These are phyloP conservation scores for Laothoe populi DNA, from an alignment of 2,888 invertebrate species.

Conservation along the genomic window DNA sequence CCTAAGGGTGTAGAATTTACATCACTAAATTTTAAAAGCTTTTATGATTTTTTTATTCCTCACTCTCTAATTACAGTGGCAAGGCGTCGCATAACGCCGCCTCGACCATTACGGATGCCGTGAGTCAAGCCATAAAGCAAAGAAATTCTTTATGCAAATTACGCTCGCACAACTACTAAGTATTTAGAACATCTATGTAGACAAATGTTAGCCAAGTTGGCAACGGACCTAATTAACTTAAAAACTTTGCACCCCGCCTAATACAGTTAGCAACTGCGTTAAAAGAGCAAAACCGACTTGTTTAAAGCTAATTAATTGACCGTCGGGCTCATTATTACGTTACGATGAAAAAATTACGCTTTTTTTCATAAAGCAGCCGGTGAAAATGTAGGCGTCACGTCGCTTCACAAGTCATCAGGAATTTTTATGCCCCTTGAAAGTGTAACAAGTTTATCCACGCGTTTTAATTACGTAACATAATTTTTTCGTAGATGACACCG, in stretches of 20 bases:
- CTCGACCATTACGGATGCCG: constrained; percentile 77
- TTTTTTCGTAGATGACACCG: constrained; percentile 29
- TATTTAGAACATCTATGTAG: constrained; percentile 31
- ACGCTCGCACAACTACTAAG: constrained; percentile 48
- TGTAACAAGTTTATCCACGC: constrained; percentile 54
- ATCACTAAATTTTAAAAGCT: constrained; percentile 63
- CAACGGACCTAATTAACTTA: constrained; percentile 36
- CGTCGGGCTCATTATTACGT: constrained; percentile 48
- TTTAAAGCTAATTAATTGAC: constrained; percentile 44
- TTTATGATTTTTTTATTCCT: constrained; percentile 65
- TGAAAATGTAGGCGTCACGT: constrained; percentile 47
- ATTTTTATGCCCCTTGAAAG: constrained; percentile 50
- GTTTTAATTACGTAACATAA: constrained; percentile 38
- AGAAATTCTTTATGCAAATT: constrained; percentile 77
- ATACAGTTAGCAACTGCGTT: constrained; percentile 27
- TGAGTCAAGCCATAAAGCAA: constrained; percentile 73
- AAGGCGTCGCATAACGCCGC: constrained; percentile 75
- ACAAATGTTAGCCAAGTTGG: constrained; percentile 26
- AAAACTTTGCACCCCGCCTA: constrained; percentile 29
- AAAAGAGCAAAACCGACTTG: constrained; percentile 30
- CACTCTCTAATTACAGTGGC: constrained; percentile 70
- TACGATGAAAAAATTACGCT: constrained; percentile 45
- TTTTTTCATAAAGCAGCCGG: constrained; percentile 34
- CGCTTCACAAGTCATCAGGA: constrained; percentile 47
- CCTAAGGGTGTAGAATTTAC: constrained; percentile 21